phyloP scores from a whole-genome alignment of 2,113 vertebrate species.

The Marcusenius ussheri region DNA sequence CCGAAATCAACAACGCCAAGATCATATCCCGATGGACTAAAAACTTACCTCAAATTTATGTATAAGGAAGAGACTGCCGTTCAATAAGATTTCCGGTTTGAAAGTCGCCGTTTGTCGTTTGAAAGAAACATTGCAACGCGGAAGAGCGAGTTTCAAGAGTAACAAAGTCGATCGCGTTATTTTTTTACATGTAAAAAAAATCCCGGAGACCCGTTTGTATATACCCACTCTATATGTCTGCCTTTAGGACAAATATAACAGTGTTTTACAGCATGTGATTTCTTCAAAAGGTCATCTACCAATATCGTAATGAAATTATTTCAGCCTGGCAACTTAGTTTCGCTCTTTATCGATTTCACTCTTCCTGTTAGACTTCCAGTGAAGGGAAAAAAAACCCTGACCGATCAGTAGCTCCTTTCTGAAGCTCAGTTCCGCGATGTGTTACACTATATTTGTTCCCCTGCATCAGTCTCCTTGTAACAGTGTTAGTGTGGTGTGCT shows the following conservation, averaged over 20 bases:
- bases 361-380: constrained; percentile 32
- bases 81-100: constrained; percentile 50
- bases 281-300: not conserved
- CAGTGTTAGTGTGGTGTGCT: not conserved
- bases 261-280: not conserved
- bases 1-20: not conserved
- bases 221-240: not conserved
- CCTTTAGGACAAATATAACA: not conserved
- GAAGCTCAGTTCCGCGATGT: constrained; percentile 50
- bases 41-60: constrained; percentile 51
- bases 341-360: not conserved
- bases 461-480: not conserved
- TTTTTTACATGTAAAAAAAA: constrained; percentile 16
- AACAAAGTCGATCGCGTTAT: constrained; percentile 3
- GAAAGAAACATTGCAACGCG: constrained; percentile 56
- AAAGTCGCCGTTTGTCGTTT: constrained; percentile 54
- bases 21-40: not conserved
- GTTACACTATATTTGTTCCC: constrained; percentile 58
- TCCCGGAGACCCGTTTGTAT: not conserved
- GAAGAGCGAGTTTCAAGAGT: constrained; percentile 49
- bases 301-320: not conserved
- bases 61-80: constrained; percentile 42
- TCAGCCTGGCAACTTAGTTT: constrained; percentile 14
- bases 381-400: constrained; percentile 15
- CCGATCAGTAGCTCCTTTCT: constrained; percentile 5